Conservation (phyloP, 2,113 vertebrate genomes). For the Vimba vimba region DNA sequence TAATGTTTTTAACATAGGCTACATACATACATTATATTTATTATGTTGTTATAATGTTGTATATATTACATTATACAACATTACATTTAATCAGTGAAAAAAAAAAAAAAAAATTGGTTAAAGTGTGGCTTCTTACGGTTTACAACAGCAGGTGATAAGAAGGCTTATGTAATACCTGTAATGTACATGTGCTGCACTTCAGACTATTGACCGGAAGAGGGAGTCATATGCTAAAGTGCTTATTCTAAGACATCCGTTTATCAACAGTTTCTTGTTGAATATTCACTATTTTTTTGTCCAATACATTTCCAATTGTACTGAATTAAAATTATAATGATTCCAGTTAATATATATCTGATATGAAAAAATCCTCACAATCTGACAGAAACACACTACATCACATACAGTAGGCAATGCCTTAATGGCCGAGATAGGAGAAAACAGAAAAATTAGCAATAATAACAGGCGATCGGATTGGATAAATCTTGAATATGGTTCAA, state of each 20-base stretch:
- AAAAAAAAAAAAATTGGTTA: too few species aligned
- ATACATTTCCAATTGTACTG: neutral
- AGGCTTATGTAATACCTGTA: neutral
- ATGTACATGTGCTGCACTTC: neutral
- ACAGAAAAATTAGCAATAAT: too few species aligned
- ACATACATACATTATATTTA: neutral
- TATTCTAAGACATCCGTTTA: neutral
- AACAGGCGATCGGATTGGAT: too few species aligned
- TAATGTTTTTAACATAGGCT: neutral
- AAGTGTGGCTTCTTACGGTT: neutral
- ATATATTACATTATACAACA: neutral
- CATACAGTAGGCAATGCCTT: neutral
- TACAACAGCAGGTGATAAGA: neutral
- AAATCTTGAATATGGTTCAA: too few species aligned
- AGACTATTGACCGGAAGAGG: neutral
- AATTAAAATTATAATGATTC: too few species aligned
- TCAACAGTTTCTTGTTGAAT: neutral
- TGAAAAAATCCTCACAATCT: neutral
- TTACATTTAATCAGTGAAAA: neutral
- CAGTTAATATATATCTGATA: too few species aligned
- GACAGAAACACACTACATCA: neutral
- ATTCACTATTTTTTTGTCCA: neutral
- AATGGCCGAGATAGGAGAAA: neutral
- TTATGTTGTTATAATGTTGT: too few species aligned
- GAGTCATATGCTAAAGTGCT: neutral